A percentile compares a stretch with the other conserved stretches of the same genome.
Conservation (phyloP, 2,113 vertebrate genomes). For the Asarcornis scutulata region DNA sequence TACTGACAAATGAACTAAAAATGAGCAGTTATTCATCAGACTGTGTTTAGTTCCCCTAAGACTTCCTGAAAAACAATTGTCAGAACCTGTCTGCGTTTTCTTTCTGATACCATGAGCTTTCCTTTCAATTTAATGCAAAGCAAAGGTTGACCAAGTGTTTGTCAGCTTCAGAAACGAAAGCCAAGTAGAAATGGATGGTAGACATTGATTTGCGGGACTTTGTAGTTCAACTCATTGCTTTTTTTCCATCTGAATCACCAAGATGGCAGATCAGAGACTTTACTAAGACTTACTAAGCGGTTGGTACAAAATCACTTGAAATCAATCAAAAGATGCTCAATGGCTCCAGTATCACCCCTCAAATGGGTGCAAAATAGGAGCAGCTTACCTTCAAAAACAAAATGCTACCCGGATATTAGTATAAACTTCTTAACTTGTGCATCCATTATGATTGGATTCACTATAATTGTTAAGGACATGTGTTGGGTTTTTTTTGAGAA, state of each 20-base stretch:
- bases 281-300: background rate
- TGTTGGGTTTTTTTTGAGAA: background rate
- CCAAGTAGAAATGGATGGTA: background rate
- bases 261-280: background rate
- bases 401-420: background rate
- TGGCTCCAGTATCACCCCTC: background rate
- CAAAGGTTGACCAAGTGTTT: background rate
- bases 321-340: background rate
- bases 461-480: background rate
- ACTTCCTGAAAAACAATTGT: background rate
- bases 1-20: background rate
- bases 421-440: background rate
- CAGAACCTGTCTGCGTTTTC: background rate
- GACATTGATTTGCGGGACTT: background rate
- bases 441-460: background rate
- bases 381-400: background rate
- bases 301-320: background rate
- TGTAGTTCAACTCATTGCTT: background rate
- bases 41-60: background rate
- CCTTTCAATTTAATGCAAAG: background rate
- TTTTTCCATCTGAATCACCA: background rate
- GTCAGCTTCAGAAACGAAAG: background rate
- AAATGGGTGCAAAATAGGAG: background rate
- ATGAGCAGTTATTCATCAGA: background rate
- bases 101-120: background rate